Evolutionary conservation across 2,113 vertebrate species (phyloP).

Genomic region (Psilopsiagon aurifrons): DNA sequence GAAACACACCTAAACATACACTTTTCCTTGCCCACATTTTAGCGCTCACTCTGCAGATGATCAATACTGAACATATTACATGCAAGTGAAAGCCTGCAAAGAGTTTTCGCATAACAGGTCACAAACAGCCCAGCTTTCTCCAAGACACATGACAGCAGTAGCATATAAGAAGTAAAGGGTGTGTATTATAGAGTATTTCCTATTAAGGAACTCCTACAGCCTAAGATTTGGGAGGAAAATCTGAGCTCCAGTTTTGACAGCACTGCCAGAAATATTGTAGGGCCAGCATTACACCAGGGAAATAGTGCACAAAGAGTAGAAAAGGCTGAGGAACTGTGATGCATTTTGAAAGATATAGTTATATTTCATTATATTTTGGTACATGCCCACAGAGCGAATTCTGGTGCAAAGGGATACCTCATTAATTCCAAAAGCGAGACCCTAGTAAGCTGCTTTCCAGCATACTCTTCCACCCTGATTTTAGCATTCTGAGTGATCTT

Average conservation of each 20-base stretch:
- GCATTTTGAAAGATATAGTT: neutral
- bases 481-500: neutral
- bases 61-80: neutral
- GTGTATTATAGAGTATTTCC: neutral
- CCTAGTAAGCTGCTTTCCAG: neutral
- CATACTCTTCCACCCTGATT: neutral
- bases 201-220: neutral
- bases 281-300: neutral
- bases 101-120: neutral
- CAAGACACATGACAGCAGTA: neutral
- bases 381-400: neutral
- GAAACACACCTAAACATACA: neutral
- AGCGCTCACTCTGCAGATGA: neutral
- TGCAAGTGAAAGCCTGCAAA: neutral
- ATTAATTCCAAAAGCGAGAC: conserved; percentile 14
- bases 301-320: neutral
- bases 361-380: neutral
- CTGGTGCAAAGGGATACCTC: neutral
- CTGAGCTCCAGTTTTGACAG: neutral
- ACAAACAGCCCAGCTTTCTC: neutral
- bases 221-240: neutral
- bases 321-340: neutral
- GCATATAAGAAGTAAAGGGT: neutral
- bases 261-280: neutral
- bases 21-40: neutral